These are phyloP conservation scores for Psephotus haematonotus DNA, from an alignment of 2,113 vertebrate species.

Conservation along the genomic window DNA sequence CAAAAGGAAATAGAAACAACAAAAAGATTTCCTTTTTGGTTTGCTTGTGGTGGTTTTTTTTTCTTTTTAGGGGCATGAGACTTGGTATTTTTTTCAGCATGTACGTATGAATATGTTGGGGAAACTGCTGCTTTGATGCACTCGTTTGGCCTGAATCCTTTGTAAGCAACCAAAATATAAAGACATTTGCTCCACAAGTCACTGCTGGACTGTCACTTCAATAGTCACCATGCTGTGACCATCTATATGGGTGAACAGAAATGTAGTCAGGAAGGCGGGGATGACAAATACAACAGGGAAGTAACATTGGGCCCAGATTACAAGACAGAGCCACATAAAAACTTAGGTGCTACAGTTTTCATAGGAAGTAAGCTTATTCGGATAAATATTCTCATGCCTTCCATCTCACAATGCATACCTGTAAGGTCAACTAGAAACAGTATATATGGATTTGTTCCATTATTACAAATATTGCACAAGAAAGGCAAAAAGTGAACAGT, in stretches of 20 bases:
- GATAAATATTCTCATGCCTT: background rate
- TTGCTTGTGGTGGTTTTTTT: background rate
- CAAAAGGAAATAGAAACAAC: background rate
- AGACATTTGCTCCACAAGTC: background rate
- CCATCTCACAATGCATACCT: background rate
- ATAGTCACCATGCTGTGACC: background rate
- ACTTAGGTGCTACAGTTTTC: background rate
- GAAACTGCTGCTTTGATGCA: background rate
- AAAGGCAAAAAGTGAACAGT: background rate
- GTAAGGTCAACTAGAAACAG: background rate
- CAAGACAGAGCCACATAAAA: background rate
- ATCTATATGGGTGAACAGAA: fast-evolving
- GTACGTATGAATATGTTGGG: fast-evolving
- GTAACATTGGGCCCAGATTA: fast-evolving
- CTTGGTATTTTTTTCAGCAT: background rate
- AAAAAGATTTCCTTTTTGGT: background rate
- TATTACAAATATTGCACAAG: background rate
- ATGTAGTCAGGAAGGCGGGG: background rate
- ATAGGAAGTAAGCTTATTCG: background rate
- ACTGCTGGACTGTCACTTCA: background rate
- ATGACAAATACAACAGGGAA: background rate
- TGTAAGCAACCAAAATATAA: background rate
- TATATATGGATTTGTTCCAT: background rate
- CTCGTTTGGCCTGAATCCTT: background rate
- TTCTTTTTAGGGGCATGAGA: background rate